Base-by-base conservation (phyloP, 2,113 vertebrate genomes). In the Myotis lucifugus region DNA sequence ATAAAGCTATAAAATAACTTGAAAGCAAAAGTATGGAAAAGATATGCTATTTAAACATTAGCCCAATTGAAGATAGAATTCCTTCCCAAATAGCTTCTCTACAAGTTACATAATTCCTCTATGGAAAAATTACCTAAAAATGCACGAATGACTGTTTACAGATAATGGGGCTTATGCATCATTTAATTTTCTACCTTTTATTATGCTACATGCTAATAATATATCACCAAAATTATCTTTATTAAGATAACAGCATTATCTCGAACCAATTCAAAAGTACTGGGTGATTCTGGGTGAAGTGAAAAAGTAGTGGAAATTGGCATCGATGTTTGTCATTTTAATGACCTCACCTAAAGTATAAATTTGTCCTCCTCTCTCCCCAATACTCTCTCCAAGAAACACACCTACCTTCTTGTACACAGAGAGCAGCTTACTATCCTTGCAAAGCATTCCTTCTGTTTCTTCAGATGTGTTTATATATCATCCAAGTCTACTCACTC, bases 181-280 rank as follows among this genome's bases (percentile, higher is more conserved):
- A 25, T 77, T 84, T 89, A 94, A 52, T 52, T 70, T 72, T 52
- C 27, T 78, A 73, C 37, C 89, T 90, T 88, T 74, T 46, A 74
- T 70, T 87, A 4, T 86, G 48, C 40, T 89, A 52, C 46, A 77
- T 69, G 46, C 86, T 86, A 73, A 78, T 5, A 72, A 18, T 42
- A 66, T 25, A 40, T 46, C 18, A 18, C 7, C 25, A 83, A 77
- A 74, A 32, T 87, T n/a, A 52, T 67, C 11, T 72, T 86, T 54
- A 48, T 61, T 73, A 54, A 61, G 48, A 79, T 70, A 76, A 91
- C 85, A 91, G 27, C 12, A 86, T 56, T 76, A 56, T 82, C 69
- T 64, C 69, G 89, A 64, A 85, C 19, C 14, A 74, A 14, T 69
- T 88, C 6, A 50, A 77, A 76, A 85, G 34, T 6, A 42, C 9